A percentile compares a stretch with the other conserved stretches of the same genome.
These are phyloP conservation scores for Epistrophe eligans DNA, from an alignment of 2,888 invertebrate genomes.

Conservation along the genomic window DNA sequence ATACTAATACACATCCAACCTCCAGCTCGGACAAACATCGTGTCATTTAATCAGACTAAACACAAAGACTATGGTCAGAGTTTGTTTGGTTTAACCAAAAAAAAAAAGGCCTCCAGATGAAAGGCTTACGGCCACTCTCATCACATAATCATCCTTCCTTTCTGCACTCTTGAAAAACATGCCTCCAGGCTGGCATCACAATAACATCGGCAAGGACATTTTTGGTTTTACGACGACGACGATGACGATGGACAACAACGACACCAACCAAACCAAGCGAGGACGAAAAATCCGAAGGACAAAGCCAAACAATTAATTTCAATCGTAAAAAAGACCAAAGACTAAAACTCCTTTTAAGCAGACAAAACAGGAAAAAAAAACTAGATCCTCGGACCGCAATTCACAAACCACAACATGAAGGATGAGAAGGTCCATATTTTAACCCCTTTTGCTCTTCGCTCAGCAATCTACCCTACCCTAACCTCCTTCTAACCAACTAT, in stretches of 20 bases:
- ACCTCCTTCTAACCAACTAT: conserved; percentile 52
- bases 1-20: background rate
- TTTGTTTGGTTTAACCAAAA: conserved; percentile 38
- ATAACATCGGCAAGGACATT: conserved; percentile 47
- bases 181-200: conserved; percentile 47
- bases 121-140: conserved; percentile 49
- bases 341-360: conserved; percentile 45
- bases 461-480: conserved; percentile 31
- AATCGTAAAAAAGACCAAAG: conserved; percentile 65
- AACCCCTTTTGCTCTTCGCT: conserved; percentile 27
- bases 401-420: conserved; percentile 70
- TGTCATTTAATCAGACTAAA: conserved; percentile 38
- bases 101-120: conserved; percentile 29
- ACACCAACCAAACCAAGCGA: conserved; percentile 31
- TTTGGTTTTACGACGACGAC: conserved; percentile 42
- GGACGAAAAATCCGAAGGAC: conserved; percentile 46
- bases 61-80: conserved; percentile 22
- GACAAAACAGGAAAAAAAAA: conserved; percentile 29
- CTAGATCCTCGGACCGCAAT: conserved; percentile 61
- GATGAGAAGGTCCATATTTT: conserved; percentile 66
- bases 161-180: conserved; percentile 33
- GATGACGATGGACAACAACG: conserved; percentile 29
- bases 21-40: conserved; percentile 9
- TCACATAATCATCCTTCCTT: conserved; percentile 52
- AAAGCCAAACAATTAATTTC: conserved; percentile 75